A percentile compares a stretch with the other conserved stretches of the same genome.
These are phyloP conservation scores for Xenopus tropicalis DNA, from an alignment of 2,113 vertebrate species.

Conservation along the genomic window DNA sequence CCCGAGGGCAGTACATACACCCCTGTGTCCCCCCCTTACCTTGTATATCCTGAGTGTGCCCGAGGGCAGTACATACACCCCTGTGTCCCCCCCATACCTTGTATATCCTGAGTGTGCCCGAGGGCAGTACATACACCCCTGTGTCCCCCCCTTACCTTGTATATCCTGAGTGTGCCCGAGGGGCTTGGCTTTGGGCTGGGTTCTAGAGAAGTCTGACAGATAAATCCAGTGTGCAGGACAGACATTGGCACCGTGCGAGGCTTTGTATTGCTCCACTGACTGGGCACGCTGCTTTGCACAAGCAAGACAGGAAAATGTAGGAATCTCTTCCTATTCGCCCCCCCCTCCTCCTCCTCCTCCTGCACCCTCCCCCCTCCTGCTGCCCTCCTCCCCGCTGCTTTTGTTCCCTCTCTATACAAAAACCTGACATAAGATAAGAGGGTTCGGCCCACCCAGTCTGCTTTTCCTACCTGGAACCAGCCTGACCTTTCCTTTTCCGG, in stretches of 20 bases:
- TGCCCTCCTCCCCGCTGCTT: slow-evolving; percentile 21
- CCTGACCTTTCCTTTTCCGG: no score
- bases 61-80: no score
- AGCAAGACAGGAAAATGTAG: slow-evolving; percentile 37
- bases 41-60: not conserved
- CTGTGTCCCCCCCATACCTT: not conserved
- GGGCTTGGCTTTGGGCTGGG: not conserved
- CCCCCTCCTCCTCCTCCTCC: slow-evolving; percentile 10
- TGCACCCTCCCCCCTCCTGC: slow-evolving; percentile 20
- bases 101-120: not conserved
- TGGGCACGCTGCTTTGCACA: slow-evolving; percentile 34
- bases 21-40: not conserved
- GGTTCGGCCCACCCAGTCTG: not conserved
- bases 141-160: not conserved
- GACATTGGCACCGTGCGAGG: slow-evolving; percentile 29
- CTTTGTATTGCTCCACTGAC: slow-evolving; percentile 21
- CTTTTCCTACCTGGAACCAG: not conserved
- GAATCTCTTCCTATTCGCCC: slow-evolving; percentile 40
- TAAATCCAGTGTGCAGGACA: slow-evolving; percentile 24
- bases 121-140: no score
- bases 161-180: not conserved
- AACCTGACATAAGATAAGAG: no score
- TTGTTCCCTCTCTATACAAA: slow-evolving; percentile 20
- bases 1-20: no score
- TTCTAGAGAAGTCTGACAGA: not conserved